Conservation (phyloP, 2,797 vertebrate genomes). For the Harpagifer antarcticus region DNA sequence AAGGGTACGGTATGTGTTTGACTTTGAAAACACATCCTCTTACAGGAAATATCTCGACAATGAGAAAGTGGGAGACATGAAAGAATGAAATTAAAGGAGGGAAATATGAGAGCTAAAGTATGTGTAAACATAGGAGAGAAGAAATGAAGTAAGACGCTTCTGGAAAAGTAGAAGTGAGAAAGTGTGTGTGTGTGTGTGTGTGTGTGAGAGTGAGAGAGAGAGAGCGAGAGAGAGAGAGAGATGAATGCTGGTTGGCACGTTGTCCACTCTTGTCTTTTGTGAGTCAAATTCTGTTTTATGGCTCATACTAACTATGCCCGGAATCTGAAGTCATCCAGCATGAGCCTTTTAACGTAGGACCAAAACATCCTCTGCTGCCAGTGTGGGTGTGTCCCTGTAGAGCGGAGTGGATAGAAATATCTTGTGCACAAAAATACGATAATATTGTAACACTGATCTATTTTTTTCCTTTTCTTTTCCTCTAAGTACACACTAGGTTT, state of each 20-base stretch:
- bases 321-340: conserved; percentile 71
- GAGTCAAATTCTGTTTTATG: conserved; percentile 56
- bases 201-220: neutral
- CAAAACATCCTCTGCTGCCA: conserved; percentile 77
- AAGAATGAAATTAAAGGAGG: conserved; percentile 4
- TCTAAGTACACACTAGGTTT: neutral
- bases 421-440: conserved; percentile 13
- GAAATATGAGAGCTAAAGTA: conserved; percentile 26
- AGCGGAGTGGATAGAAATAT: conserved; percentile 16
- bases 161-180: conserved; percentile 21
- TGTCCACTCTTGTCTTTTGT: conserved; percentile 32
- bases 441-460: neutral
- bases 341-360: conserved; percentile 40
- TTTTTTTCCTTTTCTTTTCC: neutral
- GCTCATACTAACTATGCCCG: conserved; percentile 67
- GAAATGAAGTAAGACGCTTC: neutral
- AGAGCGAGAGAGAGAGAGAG: too few species aligned
- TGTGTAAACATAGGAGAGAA: conserved; percentile 9
- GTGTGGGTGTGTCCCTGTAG: conserved; percentile 35
- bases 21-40: conserved; percentile 24
- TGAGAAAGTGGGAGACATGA: conserved; percentile 23
- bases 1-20: conserved; percentile 9
- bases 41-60: conserved; percentile 47
- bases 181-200: conserved; percentile 34
- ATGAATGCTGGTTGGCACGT: conserved; percentile 49